Evolutionary conservation across 2,888 invertebrate species (phyloP).

Genomic region (Sturmia bella): DNA sequence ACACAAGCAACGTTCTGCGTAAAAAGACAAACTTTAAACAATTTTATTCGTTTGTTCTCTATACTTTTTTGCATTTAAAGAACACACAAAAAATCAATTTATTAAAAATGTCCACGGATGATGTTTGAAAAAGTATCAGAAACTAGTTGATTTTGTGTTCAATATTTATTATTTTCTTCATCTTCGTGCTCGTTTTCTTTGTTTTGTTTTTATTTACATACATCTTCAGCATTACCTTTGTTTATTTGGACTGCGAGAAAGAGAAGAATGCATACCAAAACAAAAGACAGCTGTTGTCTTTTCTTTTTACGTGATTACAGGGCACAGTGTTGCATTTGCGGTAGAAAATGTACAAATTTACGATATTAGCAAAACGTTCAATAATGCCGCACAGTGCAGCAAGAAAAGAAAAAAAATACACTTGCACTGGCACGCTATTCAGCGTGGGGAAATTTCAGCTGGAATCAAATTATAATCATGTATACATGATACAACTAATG

Average conservation of each 20-base stretch:
- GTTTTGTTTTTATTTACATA: constrained; percentile 43
- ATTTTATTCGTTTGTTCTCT: constrained; percentile 36
- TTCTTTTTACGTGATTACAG: background rate
- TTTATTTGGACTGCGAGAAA: constrained; percentile 38
- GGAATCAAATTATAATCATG: no score
- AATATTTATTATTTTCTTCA: constrained; percentile 52
- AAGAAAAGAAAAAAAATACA: no score
- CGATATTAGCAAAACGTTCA: background rate
- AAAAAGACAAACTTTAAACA: constrained; percentile 46
- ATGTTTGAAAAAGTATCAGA: constrained; percentile 57
- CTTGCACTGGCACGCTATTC: no score
- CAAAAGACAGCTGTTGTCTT: constrained; percentile 44
- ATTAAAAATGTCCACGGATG: constrained; percentile 44
- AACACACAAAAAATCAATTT: constrained; percentile 52
- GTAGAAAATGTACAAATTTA: background rate
- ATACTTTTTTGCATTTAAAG: constrained; percentile 23
- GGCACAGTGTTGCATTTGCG: background rate
- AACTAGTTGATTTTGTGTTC: constrained; percentile 62
- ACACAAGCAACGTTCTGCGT: constrained; percentile 57
- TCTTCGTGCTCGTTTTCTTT: constrained; percentile 37
- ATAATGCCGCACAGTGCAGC: background rate
- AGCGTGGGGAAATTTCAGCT: no score
- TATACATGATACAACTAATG: no score
- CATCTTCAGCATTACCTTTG: constrained; percentile 13
- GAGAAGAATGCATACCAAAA: constrained; percentile 33